phyloP scores from a whole-genome alignment of 2,113 vertebrate genomes.

The Ardeotis arabs region DNA sequence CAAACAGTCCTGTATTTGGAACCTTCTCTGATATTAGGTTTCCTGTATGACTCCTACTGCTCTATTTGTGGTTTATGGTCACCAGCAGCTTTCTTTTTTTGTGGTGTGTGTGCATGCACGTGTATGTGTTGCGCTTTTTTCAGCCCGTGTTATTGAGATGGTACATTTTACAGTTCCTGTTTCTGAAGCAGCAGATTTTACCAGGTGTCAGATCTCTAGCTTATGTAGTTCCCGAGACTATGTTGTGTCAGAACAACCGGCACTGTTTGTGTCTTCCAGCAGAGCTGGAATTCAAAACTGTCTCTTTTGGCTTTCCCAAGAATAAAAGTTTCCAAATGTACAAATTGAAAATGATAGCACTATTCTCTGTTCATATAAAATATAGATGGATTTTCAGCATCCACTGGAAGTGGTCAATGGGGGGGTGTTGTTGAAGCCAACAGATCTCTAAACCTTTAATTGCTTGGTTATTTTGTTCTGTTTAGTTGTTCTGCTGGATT shows the following conservation, averaged over 20 bases:
- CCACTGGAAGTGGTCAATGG: not conserved
- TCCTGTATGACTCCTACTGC: not conserved
- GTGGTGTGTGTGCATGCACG: fast-evolving
- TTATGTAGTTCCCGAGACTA: not conserved
- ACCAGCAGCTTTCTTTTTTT: not conserved
- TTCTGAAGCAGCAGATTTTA: not conserved
- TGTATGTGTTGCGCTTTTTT: not conserved
- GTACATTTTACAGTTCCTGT: not conserved
- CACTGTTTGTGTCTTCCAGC: not conserved
- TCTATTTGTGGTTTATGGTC: not conserved
- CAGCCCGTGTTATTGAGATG: not conserved
- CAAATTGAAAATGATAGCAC: not conserved
- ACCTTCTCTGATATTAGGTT: not conserved
- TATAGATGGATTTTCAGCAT: not conserved
- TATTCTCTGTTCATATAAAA: not conserved
- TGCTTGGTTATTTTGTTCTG: not conserved
- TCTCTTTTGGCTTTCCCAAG: not conserved
- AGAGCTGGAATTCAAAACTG: not conserved
- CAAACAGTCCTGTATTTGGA: not conserved
- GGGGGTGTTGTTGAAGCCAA: not conserved
- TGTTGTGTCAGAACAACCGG: not conserved
- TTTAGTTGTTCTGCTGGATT: not conserved
- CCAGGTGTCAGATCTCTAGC: not conserved
- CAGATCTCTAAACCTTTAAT: not conserved
- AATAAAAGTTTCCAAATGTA: not conserved